phyloP scores from a whole-genome alignment of 2,113 vertebrate species.

The Tetrao urogallus region DNA sequence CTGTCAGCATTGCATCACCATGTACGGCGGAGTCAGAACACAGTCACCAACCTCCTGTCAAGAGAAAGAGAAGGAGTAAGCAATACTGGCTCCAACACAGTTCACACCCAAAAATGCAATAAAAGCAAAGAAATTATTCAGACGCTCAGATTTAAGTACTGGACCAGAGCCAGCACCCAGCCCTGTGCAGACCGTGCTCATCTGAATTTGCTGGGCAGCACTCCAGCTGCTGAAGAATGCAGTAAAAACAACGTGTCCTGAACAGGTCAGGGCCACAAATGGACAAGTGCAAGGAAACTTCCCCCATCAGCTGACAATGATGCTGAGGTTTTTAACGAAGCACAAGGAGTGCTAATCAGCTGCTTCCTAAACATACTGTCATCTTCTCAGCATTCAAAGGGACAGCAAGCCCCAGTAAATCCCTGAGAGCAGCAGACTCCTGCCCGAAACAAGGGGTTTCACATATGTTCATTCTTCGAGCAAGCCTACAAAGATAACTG shows the following conservation, averaged over 20 bases:
- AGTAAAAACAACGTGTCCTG: not conserved
- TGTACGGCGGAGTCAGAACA: fast-evolving
- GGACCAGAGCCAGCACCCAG: not conserved
- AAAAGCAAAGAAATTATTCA: not conserved
- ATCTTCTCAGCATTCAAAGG: constrained; percentile 7
- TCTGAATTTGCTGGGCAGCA: not conserved
- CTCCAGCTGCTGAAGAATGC: not conserved
- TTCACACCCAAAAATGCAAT: not conserved
- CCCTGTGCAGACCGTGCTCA: fast-evolving
- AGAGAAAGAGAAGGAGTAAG: not conserved
- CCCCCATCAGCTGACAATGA: not conserved
- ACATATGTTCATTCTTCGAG: not conserved
- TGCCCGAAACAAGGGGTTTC: constrained; percentile 28
- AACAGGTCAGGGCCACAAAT: not conserved
- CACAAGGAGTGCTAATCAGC: not conserved
- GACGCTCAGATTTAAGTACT: not conserved
- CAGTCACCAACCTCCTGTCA: not conserved
- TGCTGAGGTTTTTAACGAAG: constrained; percentile 1
- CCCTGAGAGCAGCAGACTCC: not conserved
- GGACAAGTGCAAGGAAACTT: not conserved
- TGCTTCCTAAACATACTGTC: not conserved
- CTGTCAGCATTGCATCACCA: constrained; percentile 53
- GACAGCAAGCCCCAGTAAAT: not conserved
- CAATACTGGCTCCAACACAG: not conserved
- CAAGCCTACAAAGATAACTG: constrained; percentile 41